Evolutionary conservation across 2,888 invertebrate genomes (phyloP).

Genomic region (Neelides folsomi): DNA sequence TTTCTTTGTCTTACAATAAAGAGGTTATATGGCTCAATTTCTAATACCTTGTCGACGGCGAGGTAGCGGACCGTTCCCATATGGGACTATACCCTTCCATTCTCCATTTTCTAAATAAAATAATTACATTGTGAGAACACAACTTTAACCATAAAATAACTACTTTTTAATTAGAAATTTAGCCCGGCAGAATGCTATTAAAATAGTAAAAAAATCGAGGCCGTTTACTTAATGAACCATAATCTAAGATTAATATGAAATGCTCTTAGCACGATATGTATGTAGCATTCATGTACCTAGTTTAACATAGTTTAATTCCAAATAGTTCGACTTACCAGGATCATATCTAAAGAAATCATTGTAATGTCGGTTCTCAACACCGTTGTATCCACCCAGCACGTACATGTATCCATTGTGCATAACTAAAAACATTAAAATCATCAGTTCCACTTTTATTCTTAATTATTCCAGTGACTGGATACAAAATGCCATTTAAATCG

Average conservation of each 20-base stretch:
- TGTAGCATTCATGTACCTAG: too few species aligned
- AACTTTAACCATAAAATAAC: too few species aligned
- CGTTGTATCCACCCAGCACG: conserved; percentile 83
- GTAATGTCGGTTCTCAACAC: conserved; percentile 58
- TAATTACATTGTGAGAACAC: too few species aligned
- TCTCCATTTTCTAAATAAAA: conserved; percentile 23
- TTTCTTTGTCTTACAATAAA: conserved; percentile 36
- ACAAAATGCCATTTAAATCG: background rate
- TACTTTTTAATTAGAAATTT: too few species aligned
- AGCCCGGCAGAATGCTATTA: too few species aligned
- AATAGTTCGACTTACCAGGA: conserved; percentile 35
- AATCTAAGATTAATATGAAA: too few species aligned
- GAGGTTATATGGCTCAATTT: conserved; percentile 50
- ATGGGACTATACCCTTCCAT: conserved; percentile 25
- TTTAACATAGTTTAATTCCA: background rate
- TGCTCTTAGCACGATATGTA: too few species aligned
- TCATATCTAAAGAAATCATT: conserved; percentile 67
- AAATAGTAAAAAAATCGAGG: too few species aligned
- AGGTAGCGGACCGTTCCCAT: conserved; percentile 27
- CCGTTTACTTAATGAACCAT: too few species aligned
- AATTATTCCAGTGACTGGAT: background rate
- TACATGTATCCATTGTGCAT: conserved; percentile 61
- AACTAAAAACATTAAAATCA: conserved; percentile 48
- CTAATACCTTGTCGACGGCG: conserved; percentile 4
- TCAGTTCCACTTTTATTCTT: too few species aligned